A percentile compares a stretch with the other conserved stretches of the same genome.
phyloP scores from a whole-genome alignment of 1,140 invertebrate species.

The Heliconius nattereri region DNA sequence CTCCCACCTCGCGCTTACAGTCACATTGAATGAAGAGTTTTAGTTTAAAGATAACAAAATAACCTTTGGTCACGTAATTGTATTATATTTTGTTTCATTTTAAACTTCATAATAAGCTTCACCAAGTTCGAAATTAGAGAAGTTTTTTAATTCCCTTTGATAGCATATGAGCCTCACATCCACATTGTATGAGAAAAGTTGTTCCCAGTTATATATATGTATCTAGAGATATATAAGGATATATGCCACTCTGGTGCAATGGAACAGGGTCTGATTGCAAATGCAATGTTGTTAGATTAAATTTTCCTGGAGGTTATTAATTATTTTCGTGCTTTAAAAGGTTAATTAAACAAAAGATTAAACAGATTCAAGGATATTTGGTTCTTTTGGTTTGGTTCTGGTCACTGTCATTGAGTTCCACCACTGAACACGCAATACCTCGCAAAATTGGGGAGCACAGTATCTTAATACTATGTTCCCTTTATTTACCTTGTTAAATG shows the following conservation, averaged over 20 bases:
- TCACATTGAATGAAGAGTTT: background rate
- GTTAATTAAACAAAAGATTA: too few relatives aligned
- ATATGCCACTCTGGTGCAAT: too few relatives aligned
- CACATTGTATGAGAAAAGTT: constrained; percentile 9
- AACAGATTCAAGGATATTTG: too few relatives aligned
- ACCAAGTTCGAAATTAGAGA: background rate
- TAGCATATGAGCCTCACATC: background rate
- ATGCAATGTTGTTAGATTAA: too few relatives aligned
- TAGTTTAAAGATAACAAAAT: background rate
- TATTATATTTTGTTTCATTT: background rate
- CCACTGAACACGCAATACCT: background rate
- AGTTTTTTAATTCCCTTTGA: constrained; percentile 8
- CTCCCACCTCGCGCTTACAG: too few relatives aligned
- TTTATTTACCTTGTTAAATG: background rate
- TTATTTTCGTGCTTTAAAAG: too few relatives aligned
- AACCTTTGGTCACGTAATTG: background rate
- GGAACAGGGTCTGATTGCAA: too few relatives aligned
- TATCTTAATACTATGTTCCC: background rate
- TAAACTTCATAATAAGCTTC: constrained; percentile 4
- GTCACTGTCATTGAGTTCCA: background rate
- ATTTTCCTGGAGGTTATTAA: too few relatives aligned
- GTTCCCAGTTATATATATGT: background rate
- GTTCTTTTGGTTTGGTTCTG: too few relatives aligned
- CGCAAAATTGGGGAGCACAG: background rate
- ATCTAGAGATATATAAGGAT: background rate